Evolutionary conservation across 2,888 invertebrate species (phyloP), one percentile per base, ranked within the genome.

Genomic region (Hyles lineata): DNA sequence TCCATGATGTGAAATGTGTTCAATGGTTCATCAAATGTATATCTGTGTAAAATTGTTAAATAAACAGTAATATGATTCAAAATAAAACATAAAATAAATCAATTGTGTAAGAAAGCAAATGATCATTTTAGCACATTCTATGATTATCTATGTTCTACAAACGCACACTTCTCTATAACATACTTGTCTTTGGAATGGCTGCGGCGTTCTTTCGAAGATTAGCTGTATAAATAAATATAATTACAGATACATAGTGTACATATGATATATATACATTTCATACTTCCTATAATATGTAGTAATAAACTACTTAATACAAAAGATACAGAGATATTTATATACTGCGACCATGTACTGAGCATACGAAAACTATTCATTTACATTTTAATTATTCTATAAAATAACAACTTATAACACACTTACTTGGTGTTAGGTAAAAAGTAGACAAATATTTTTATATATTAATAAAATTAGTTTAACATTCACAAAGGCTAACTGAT

Each of bases 131-230:
- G 67, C 50, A 50, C 43, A 50, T 21, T 67, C 55, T 55, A 6
- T 67, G 3, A 70, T 29, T 29, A 29, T 70, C n/a, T 52, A 29
- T 8, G 55, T 15, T 55, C 43, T 73, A 60, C 32, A 77, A 75
- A 76, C 94, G 95, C 35, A 95, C 94, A 93, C 76, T 77, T 77
- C 75, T 80, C 85, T 85, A 86, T 76, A 79, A 93, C 93, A 87
- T 94, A 94, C 93, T 91, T 93, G 90, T 81, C 70, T 82, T 83
- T 55, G 85, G 81, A 32, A 86, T 84, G 23, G 87, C 77, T n/a
- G 87, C 78, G 58, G 90, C 83, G 74, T 88, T 89, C 81, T 90
- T 89, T 85, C 89, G 89, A 69, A 92, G 88, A 82, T 92, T 93
- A 76, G 94, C 94, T 94, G 92, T 83, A 76, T 85, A 81, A 84